Evolutionary conservation across 2,797 vertebrate genomes (phyloP).

Genomic region (Rhinichthys osculus): DNA sequence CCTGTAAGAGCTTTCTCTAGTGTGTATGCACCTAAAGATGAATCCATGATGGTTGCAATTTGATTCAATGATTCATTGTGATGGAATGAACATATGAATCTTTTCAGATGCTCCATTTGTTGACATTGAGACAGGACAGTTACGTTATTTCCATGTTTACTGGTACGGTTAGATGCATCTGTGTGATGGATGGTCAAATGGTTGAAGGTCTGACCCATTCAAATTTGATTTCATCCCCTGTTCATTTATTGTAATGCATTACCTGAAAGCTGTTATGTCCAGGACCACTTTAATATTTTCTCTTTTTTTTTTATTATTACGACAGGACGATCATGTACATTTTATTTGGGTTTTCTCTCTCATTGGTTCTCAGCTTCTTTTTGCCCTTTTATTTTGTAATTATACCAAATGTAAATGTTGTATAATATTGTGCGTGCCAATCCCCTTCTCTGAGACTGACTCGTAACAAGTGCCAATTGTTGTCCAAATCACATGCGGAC

Average conservation of each 20-base stretch:
- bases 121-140: neutral
- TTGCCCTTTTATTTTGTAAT: constrained; percentile 70
- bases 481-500: constrained; percentile 82
- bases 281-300: constrained; percentile 69
- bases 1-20: neutral
- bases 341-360: constrained; percentile 70
- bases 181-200: constrained; percentile 55
- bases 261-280: constrained; percentile 71
- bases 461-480: constrained; percentile 88
- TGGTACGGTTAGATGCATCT: constrained; percentile 39
- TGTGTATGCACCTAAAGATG: neutral
- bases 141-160: constrained; percentile 20
- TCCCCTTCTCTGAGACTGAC: constrained; percentile 85
- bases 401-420: constrained; percentile 85
- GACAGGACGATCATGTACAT: constrained; percentile 69
- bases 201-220: constrained; percentile 53
- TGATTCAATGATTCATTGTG: neutral
- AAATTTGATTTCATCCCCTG: constrained; percentile 37
- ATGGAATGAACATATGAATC: neutral
- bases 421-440: constrained; percentile 90
- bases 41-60: neutral
- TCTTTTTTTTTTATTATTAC: neutral
- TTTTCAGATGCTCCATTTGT: neutral
- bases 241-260: constrained; percentile 60
- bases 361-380: constrained; percentile 60